Conservation (phyloP, 2,113 vertebrate genomes). For the Myanophis thanlyinensis region DNA sequence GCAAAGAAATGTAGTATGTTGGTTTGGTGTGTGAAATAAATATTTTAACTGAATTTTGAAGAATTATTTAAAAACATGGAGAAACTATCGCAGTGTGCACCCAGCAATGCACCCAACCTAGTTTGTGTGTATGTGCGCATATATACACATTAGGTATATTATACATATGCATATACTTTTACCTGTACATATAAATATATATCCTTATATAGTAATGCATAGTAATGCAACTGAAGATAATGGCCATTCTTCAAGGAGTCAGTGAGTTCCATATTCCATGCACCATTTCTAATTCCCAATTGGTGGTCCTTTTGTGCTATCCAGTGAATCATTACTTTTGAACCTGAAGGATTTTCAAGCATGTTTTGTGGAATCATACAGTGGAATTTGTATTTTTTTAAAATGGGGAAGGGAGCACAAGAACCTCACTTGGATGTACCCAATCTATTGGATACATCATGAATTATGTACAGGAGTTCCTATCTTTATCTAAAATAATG, state of each 20-base stretch:
- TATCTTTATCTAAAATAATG: not conserved
- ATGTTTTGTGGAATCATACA: not conserved
- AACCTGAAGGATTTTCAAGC: not conserved
- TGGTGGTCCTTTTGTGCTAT: not conserved
- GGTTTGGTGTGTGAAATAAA: conserved; percentile 66
- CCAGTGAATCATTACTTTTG: not conserved
- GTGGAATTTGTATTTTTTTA: not conserved
- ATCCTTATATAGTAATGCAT: not conserved
- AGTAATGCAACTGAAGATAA: not conserved
- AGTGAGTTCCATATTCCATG: not conserved
- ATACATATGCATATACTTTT: not conserved
- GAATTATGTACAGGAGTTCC: not conserved
- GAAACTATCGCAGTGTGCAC: conserved; percentile 35
- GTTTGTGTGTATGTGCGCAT: not conserved
- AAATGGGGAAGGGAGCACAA: not conserved
- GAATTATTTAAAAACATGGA: conserved; percentile 45
- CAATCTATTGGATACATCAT: not conserved
- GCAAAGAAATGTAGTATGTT: conserved; percentile 67
- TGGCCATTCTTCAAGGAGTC: not conserved
- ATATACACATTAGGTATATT: not conserved
- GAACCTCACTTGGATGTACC: not conserved
- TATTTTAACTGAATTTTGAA: conserved; percentile 51
- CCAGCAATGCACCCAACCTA: not conserved
- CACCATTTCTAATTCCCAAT: not conserved
- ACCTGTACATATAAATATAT: not conserved